A percentile compares a stretch with the other conserved stretches of the same genome.
Conservation (phyloP, 2,888 invertebrate genomes). For the Mactromeris polynyma region DNA sequence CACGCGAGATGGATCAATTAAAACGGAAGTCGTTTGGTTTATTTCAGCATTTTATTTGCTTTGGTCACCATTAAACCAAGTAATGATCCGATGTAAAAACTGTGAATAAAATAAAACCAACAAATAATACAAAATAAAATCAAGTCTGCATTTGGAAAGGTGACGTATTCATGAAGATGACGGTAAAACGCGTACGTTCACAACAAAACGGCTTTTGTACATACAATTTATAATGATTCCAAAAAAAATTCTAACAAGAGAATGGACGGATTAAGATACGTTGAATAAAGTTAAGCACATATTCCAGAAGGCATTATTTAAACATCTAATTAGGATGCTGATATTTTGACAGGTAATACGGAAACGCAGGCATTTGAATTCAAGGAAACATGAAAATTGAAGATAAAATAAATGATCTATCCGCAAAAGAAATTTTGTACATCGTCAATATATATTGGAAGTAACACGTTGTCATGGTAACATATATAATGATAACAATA, state of each 20-base stretch:
- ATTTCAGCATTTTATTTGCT: not conserved
- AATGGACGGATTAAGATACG: no score
- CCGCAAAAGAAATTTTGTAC: not conserved
- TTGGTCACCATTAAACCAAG: conserved; percentile 3
- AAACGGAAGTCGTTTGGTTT: not conserved
- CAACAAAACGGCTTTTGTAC: no score
- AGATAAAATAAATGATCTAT: not conserved
- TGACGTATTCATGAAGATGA: not conserved
- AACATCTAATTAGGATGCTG: no score
- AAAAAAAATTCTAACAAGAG: no score
- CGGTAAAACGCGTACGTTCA: no score
- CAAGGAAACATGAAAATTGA: no score
- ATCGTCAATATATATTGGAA: not conserved
- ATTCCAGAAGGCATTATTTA: no score
- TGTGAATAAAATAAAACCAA: not conserved
- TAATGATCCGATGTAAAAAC: not conserved
- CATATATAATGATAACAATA: not conserved
- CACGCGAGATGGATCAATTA: not conserved
- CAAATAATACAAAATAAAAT: not conserved
- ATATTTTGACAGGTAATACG: not conserved
- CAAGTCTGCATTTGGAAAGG: not conserved
- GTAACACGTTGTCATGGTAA: not conserved
- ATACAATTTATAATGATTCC: no score
- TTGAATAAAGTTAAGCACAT: no score
- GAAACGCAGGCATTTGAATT: not conserved